Evolutionary conservation across 2,797 vertebrate species (phyloP).

Genomic region (Squalus acanthias): DNA sequence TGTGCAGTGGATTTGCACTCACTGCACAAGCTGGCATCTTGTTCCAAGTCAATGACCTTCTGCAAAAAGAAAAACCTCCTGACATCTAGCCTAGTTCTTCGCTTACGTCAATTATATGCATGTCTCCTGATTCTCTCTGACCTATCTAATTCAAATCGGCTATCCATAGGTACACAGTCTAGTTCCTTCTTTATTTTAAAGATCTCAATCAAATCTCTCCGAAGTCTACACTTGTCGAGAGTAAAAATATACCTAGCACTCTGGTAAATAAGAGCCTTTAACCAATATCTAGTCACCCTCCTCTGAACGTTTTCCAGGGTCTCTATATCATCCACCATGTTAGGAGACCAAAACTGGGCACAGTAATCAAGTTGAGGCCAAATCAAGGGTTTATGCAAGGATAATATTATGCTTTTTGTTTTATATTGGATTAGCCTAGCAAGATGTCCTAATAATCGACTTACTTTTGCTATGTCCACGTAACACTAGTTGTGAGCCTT

Average conservation of each 20-base stretch:
- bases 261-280: background rate
- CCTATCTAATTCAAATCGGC: background rate
- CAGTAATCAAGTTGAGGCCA: background rate
- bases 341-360: background rate
- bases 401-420: background rate
- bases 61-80: background rate
- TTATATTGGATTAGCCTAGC: too few species aligned
- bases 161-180: background rate
- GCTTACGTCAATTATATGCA: too few species aligned
- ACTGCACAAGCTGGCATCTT: background rate
- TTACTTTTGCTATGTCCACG: too few species aligned
- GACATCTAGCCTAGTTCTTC: background rate
- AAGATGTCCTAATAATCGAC: too few species aligned
- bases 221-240: background rate
- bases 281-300: background rate
- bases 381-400: background rate
- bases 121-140: background rate
- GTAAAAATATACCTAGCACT: background rate
- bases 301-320: background rate
- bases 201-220: background rate
- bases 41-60: background rate
- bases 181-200: background rate
- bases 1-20: background rate
- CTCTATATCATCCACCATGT: too few species aligned
- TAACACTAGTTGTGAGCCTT: background rate